These are phyloP conservation scores for Gobiocypris rarus DNA, from an alignment of 2,113 vertebrate species.

Conservation along the genomic window DNA sequence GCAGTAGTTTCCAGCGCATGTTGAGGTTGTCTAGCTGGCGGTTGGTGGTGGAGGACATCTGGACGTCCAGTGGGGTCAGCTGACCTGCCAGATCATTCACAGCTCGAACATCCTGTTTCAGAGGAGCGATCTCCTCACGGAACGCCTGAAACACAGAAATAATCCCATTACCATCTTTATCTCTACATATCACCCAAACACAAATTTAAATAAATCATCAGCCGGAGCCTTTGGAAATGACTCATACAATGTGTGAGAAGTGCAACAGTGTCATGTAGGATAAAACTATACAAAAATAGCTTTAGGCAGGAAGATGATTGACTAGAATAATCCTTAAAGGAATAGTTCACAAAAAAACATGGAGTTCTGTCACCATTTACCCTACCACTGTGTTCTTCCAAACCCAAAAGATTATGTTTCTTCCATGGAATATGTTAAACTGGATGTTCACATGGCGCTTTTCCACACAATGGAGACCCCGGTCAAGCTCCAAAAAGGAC, in stretches of 20 bases:
- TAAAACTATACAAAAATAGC: constrained; percentile 25
- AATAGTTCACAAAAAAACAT: constrained; percentile 3
- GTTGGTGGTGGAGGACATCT: constrained; percentile 89
- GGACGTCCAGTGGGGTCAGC: constrained; percentile 89
- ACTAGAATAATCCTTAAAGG: not conserved
- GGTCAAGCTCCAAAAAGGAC: not conserved
- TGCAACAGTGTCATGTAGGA: not conserved
- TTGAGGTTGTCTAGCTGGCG: constrained; percentile 94
- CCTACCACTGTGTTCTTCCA: not conserved
- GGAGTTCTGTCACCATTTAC: not conserved
- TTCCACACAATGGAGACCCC: not conserved
- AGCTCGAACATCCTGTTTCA: constrained; percentile 85
- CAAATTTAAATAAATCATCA: constrained; percentile 7
- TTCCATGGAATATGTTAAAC: not conserved
- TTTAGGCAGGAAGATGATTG: not conserved
- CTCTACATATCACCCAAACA: constrained; percentile 14
- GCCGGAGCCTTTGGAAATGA: not conserved
- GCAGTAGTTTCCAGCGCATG: constrained; percentile 92
- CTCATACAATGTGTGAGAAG: not conserved
- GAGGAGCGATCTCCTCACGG: constrained; percentile 88
- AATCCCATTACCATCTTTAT: constrained; percentile 26
- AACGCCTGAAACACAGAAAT: constrained; percentile 78
- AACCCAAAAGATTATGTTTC: not conserved
- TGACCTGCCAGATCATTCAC: constrained; percentile 92
- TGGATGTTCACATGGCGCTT: not conserved